These are phyloP conservation scores for Hipposideros armiger DNA, from an alignment of 2,113 vertebrate species.

Conservation along the genomic window DNA sequence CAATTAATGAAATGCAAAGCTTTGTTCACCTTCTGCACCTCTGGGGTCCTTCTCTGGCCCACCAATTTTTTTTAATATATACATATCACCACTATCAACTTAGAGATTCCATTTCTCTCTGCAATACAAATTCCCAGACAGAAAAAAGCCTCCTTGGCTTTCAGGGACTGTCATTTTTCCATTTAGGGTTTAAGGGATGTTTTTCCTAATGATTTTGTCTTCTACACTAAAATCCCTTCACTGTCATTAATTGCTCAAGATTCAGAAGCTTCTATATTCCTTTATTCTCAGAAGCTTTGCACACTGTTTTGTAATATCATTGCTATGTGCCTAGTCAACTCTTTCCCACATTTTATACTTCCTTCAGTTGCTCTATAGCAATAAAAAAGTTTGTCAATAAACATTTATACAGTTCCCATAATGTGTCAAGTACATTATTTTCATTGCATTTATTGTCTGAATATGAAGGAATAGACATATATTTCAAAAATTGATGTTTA, in stretches of 20 bases:
- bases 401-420: neutral
- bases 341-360: slow-evolving; percentile 16
- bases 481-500: slow-evolving; percentile 67
- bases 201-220: slow-evolving; percentile 7
- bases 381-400: slow-evolving; percentile 49
- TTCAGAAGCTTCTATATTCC: neutral
- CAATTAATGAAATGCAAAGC: no score
- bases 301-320: neutral
- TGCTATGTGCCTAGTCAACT: neutral
- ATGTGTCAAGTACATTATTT: neutral
- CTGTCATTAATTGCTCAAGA: slow-evolving; percentile 14
- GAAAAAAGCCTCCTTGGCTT: neutral
- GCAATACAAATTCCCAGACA: neutral
- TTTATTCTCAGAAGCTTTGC: neutral
- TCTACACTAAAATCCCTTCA: neutral
- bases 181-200: neutral
- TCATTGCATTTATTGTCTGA: neutral
- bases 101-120: neutral
- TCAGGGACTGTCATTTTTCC: slow-evolving; percentile 26
- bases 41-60: no score
- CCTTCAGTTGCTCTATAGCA: neutral
- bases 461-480: slow-evolving; percentile 24
- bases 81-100: neutral
- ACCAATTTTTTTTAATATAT: neutral
- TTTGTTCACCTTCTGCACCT: no score